Evolutionary conservation across 2,797 vertebrate genomes (phyloP).

Genomic region (Lagocephalus sceleratus): DNA sequence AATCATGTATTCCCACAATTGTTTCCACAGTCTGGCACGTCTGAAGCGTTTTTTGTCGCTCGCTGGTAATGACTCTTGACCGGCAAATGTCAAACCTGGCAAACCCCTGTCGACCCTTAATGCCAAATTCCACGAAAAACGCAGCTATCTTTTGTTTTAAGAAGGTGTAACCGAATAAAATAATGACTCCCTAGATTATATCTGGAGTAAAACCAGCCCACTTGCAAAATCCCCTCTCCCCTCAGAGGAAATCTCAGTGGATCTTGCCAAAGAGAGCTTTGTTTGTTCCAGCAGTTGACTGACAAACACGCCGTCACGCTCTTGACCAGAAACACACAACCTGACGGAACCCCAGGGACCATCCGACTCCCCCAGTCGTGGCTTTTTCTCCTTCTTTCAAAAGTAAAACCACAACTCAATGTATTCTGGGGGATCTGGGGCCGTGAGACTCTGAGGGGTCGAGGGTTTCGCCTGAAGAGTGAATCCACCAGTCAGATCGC

Average conservation of each 20-base stretch:
- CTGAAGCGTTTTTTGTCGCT: conserved; percentile 13
- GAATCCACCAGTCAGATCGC: no score
- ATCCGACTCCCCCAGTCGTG: conserved; percentile 17
- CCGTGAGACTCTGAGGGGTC: no score
- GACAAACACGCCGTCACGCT: conserved; percentile 28
- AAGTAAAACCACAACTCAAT: no score
- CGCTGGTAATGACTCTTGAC: conserved; percentile 24
- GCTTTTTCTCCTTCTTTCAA: neutral
- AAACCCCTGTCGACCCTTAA: conserved; percentile 15
- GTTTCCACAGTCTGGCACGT: conserved; percentile 3
- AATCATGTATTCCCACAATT: neutral
- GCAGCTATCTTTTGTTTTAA: conserved; percentile 2
- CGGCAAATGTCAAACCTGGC: conserved; percentile 3
- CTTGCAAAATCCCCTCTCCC: conserved; percentile 1
- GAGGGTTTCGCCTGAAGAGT: no score
- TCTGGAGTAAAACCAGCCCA: neutral
- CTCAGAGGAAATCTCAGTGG: neutral
- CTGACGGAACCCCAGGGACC: conserved; percentile 6
- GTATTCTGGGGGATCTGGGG: no score
- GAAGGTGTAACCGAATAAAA: conserved; percentile 28
- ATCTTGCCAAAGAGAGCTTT: conserved; percentile 3
- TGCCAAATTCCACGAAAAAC: conserved; percentile 5
- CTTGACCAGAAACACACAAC: conserved; percentile 20
- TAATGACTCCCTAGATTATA: conserved; percentile 9
- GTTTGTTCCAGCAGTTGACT: conserved; percentile 7